Base-by-base conservation (phyloP, 1,140 invertebrate genomes). In the Drosophila repleta region DNA sequence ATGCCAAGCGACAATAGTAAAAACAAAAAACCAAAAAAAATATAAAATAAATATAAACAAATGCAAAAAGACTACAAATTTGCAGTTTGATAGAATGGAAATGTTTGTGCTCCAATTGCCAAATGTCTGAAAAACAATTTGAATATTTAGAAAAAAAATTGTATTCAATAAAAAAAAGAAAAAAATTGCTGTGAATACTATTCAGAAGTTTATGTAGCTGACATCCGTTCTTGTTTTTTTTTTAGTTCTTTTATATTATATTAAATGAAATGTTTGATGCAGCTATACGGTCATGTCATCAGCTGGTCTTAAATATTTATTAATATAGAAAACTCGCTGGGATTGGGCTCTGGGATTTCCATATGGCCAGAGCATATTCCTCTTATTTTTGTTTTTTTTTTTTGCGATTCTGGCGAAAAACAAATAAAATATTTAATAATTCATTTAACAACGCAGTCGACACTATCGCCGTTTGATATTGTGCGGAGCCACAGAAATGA, bases 1-100 rank as follows among this genome's bases (percentile, higher is more conserved):
- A 76, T 63, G 69, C 64, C 66, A 77, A 74, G 77, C 52, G 82
- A 77, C 73, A 85, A 66, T 41, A 15, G 46, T 8, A 48, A 82
- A 62, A 65, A 64, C n/a, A 75, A 74, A 49, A 37, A 20, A 15
- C 65, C 41, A 56, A 58, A 72, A 53, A 39, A 32, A 45, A 8
- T 60, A 58, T 58, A 57, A 32, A 18, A 56, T 15, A 68, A 76
- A 55, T 55, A 55, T 49, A 45, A 29, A n/a, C 21, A 37, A 46
- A 62, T 43, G 39, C 18, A 8, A 17, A 43, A 17, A 43, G n/a
- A 35, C 32, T 41, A 51, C 39, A 43, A 15, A 57, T 41, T 48
- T 13, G 6, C 53, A 58, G 37, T 51, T 48, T 41, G 11, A 39
- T 24, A 37, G 39, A 65, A 85, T 81, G 26, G 45, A 75, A 72